phyloP scores from a whole-genome alignment of 1,140 invertebrate species.

The Hyles euphorbiae region DNA sequence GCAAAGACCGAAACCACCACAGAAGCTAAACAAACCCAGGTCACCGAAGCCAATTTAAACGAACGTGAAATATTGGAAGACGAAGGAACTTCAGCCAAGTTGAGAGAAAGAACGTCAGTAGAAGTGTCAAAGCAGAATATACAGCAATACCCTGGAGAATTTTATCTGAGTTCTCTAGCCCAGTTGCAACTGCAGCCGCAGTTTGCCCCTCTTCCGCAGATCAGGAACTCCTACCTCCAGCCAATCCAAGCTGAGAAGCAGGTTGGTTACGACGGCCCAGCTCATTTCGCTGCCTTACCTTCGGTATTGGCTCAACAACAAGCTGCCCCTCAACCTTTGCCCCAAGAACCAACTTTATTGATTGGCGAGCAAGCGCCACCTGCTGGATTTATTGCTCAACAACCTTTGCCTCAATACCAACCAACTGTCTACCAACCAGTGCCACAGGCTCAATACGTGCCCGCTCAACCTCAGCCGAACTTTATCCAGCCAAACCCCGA shows the following conservation, averaged over 20 bases:
- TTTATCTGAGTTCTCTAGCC: conserved; percentile 50
- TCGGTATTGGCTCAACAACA: conserved; percentile 56
- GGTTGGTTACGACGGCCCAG: conserved; percentile 44
- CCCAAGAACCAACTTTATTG: conserved; percentile 40
- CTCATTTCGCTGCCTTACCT: conserved; percentile 58
- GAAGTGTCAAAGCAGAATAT: conserved; percentile 62
- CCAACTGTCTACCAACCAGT: conserved; percentile 20
- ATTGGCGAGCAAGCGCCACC: conserved; percentile 28
- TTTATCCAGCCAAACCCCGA: conserved; percentile 3
- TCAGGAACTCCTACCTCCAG: conserved; percentile 45
- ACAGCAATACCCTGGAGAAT: conserved; percentile 57
- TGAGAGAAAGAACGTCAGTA: conserved; percentile 42
- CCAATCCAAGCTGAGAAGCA: conserved; percentile 32
- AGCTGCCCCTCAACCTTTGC: conserved; percentile 24
- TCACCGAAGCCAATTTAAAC: conserved; percentile 46
- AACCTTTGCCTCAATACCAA: conserved; percentile 23
- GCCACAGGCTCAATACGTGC: conserved; percentile 8
- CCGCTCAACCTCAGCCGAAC: conserved; percentile 5
- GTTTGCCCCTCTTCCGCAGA: conserved; percentile 42
- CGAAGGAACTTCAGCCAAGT: conserved; percentile 20
- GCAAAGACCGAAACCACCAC: conserved; percentile 27
- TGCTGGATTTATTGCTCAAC: conserved; percentile 3
- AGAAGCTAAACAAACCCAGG: conserved; percentile 33
- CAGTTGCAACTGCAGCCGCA: conserved; percentile 55
- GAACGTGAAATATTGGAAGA: conserved; percentile 50